These are phyloP conservation scores for Cisticola juncidis DNA, from an alignment of 2,113 vertebrate genomes.

Conservation along the genomic window DNA sequence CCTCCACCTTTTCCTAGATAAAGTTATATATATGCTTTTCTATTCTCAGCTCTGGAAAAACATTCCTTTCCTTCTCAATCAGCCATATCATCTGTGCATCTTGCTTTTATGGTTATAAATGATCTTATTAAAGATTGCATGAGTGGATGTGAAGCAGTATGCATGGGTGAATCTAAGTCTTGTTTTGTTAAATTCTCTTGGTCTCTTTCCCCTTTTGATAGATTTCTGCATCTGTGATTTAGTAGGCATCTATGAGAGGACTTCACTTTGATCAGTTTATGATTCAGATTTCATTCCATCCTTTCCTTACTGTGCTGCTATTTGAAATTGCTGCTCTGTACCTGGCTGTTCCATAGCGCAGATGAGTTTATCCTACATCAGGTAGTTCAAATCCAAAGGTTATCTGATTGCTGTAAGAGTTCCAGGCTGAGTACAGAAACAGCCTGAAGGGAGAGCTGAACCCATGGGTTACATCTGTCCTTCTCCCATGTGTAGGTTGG, in stretches of 20 bases:
- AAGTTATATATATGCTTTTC: not conserved
- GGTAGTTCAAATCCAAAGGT: not conserved
- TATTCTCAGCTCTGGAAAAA: not conserved
- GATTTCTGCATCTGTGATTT: not conserved
- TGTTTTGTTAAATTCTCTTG: not conserved
- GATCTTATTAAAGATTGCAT: constrained; percentile 4
- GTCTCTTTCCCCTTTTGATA: not conserved
- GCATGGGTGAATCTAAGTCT: not conserved
- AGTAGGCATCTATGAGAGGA: not conserved
- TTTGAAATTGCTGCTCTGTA: not conserved
- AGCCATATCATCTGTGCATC: not conserved
- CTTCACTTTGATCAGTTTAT: not conserved
- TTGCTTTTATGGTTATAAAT: not conserved
- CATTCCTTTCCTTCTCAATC: constrained; percentile 7
- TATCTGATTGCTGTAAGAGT: not conserved
- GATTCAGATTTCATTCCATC: not conserved
- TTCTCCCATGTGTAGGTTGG: not conserved
- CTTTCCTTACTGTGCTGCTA: not conserved
- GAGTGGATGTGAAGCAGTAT: not conserved
- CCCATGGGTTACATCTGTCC: not conserved
- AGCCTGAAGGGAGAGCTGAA: not conserved
- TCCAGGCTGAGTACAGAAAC: not conserved
- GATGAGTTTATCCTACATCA: not conserved
- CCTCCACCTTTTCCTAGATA: not conserved
- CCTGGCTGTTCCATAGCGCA: not conserved